phyloP scores from a whole-genome alignment of 2,797 vertebrate species.

The Rhinella marina region DNA sequence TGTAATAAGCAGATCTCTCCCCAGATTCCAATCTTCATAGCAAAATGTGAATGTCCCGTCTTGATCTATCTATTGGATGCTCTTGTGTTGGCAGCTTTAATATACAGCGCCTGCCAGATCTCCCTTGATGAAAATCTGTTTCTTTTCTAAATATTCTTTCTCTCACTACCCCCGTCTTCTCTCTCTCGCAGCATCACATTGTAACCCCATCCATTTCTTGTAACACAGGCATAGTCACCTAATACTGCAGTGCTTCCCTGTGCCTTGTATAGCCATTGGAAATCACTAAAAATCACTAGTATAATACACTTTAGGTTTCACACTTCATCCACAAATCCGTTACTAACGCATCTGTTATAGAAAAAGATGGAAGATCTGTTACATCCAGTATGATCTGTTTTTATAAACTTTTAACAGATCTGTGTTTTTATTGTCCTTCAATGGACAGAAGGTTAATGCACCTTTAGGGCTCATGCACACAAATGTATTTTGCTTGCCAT shows the following conservation, averaged over 20 bases:
- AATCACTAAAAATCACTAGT: not conserved
- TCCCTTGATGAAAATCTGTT: slow-evolving; percentile 60
- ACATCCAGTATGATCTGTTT: too few relatives aligned
- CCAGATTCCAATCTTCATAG: slow-evolving; percentile 25
- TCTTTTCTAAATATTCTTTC: slow-evolving; percentile 55
- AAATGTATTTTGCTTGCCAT: too few relatives aligned
- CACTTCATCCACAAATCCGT: too few relatives aligned
- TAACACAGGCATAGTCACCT: not conserved
- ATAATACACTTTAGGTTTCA: too few relatives aligned
- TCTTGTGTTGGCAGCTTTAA: slow-evolving; percentile 46
- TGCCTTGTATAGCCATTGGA: not conserved
- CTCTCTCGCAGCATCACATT: not conserved
- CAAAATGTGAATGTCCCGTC: slow-evolving; percentile 43
- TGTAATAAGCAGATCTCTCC: slow-evolving; percentile 27
- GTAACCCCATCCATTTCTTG: not conserved
- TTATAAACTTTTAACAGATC: too few relatives aligned
- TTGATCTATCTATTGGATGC: slow-evolving; percentile 41
- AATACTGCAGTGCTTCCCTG: not conserved
- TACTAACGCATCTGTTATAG: too few relatives aligned
- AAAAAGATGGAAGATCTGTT: too few relatives aligned
- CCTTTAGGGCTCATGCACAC: too few relatives aligned
- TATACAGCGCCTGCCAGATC: slow-evolving; percentile 50
- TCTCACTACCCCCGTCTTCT: not conserved
- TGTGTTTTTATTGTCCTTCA: too few relatives aligned
- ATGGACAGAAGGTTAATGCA: too few relatives aligned